phyloP scores from a whole-genome alignment of 2,888 invertebrate genomes.

The Oeneis ivallda region DNA sequence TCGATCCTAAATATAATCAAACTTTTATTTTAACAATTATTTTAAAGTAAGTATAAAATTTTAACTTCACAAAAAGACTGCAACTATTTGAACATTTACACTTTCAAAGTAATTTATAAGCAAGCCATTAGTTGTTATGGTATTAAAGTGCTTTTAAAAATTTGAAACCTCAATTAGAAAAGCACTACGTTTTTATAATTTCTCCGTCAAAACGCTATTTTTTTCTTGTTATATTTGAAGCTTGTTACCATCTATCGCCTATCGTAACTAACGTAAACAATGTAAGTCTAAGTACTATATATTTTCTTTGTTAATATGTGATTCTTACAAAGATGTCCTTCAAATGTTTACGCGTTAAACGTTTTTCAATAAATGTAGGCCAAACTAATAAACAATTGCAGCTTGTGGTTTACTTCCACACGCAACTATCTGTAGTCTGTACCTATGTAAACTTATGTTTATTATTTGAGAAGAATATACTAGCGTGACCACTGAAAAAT shows the following conservation, averaged over 20 bases:
- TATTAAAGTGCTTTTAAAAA: neutral
- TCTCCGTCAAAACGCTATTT: neutral
- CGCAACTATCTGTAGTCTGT: neutral
- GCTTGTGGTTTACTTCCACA: neutral
- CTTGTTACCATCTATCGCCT: neutral
- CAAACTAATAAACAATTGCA: neutral
- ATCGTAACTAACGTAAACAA: no score
- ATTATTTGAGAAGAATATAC: no score
- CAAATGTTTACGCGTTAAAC: neutral
- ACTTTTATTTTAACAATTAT: neutral
- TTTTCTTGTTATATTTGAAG: constrained; percentile 1
- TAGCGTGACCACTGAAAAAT: no score
- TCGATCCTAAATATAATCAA: neutral
- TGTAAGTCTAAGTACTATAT: neutral
- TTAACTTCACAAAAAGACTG: neutral
- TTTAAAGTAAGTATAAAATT: neutral
- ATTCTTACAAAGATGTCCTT: neutral
- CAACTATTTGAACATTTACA: neutral
- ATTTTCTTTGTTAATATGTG: neutral
- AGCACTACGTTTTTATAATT: neutral
- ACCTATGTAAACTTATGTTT: no score
- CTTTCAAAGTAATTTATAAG: no score
- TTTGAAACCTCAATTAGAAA: neutral
- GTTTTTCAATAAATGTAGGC: neutral
- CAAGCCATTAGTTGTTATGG: neutral